Base-by-base conservation (phyloP, 1,140 invertebrate species). In the Heliconius congener region DNA sequence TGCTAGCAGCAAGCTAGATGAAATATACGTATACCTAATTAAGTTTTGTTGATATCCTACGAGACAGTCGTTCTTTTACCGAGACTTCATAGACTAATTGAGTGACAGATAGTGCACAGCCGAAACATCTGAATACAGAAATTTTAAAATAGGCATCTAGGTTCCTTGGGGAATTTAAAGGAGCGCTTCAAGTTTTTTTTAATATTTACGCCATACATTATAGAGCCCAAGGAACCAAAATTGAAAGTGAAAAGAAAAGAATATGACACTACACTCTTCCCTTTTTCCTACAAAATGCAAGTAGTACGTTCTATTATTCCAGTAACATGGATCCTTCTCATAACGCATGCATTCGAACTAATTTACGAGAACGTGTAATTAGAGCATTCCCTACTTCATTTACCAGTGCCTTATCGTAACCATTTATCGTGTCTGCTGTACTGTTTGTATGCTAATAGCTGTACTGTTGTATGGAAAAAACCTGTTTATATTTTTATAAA, bases 381-480 rank as follows among this genome's bases (percentile, higher is more conserved):
- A 92, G 84, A 80, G 77, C 79, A 81, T 81, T 79, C 81, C 81
- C 81, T 85, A 82, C 82, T 91, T 91, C 91, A 91, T 93, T 92
- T 90, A 87, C 88, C 88, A 86, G 75, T 18, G 81, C 74, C 80
- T 88, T 93, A 93, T 93, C 92, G 87, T 72, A 78, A 88, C 90
- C 90, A 92, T 92, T 92, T 90, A 93, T 92, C 92, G 84, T 86
- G 86, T 91, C 86, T 86, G 27, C 23, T 16, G 82, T 81, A 73
- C 86, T 87, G 89, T 92, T 92, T 92, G 84, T 93, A 92, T 92
- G 92, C 87, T 92, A 92, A 93, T 92, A 83, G 81, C 72, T 84
- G 86, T 90, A 88, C 84, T 88, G 85, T 87, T 80, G 11, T 66
- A 27, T 66, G n/a, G n/a, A 23, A 23, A 57, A 57, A 57, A 8